Base-by-base conservation (phyloP, 2,888 invertebrate genomes). In the Oligia fasciuncula region DNA sequence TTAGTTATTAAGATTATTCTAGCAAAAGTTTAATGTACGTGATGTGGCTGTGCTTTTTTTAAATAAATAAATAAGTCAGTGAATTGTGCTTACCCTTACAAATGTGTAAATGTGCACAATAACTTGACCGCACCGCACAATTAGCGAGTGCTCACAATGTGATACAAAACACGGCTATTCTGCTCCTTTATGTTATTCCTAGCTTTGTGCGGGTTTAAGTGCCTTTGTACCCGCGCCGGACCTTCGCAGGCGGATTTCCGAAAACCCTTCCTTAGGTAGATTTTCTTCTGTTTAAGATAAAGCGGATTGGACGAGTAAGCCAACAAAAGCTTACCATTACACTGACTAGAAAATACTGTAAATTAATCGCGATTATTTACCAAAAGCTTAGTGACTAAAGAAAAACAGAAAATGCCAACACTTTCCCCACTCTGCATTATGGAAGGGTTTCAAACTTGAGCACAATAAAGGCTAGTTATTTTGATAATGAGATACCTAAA, bases 231-330 rank as follows among this genome's bases (percentile, higher is more conserved):
- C 63, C 19, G 29, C 40, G 67, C 60, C 51, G 63, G 63, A 80
- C 73, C 63, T 65, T 54, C 65, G 29, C 35, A 9, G 80, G 9
- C 71, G 80, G 81, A 84, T 68, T 79, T 84, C 85, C 81, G 85
- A 73, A 85, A 82, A 54, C 80, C 85, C 73, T 85, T 69, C 57
- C 29, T 85, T 40, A 65, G 51, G 19, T 60, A 70, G 65, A 80
- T 73, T 80, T 35, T 65, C 49, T 69, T n/a, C 29, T 46, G 63
- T 35, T 54, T 80, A 23, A 69, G 73, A 78, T 66, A 62, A 46
- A 79, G 60, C 2, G 65, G 60, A 71, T 79, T 46, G 46, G 13
- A 49, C 11, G 46, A 46, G 60, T 43, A 23, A 62, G 46, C 23
- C 46, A 43, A 49, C 40, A 62, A 63, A 29, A 14, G 5, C 23